A percentile compares a stretch with the other conserved stretches of the same genome.
These are phyloP conservation scores for Myathropa florea DNA, from an alignment of 2,888 invertebrate genomes.

Conservation along the genomic window DNA sequence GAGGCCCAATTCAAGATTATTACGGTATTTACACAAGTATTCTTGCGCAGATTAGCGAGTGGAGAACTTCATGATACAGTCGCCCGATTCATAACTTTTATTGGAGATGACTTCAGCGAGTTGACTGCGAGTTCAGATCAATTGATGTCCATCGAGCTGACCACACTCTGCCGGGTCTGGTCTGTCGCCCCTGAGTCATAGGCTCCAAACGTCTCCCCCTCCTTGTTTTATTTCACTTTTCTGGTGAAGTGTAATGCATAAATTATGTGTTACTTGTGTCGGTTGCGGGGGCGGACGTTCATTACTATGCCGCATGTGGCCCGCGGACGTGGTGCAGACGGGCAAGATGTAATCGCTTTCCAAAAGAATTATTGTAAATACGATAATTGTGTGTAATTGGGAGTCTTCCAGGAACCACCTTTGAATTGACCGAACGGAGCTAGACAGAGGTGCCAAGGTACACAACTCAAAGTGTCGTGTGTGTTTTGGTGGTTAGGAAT, in stretches of 20 bases:
- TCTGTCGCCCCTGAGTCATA: background rate
- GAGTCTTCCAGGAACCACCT: background rate
- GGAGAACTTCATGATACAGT: constrained; percentile 25
- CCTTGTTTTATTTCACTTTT: background rate
- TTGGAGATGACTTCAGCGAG: constrained; percentile 48
- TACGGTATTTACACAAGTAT: background rate
- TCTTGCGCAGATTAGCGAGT: constrained; percentile 8
- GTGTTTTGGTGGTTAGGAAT: background rate
- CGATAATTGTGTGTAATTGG: constrained; percentile 31
- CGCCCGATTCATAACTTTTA: constrained; percentile 14
- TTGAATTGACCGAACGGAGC: background rate
- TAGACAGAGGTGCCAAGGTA: background rate
- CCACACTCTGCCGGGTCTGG: background rate
- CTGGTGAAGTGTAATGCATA: constrained; percentile 15
- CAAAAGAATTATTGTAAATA: constrained; percentile 2
- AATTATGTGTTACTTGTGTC: constrained; percentile 1
- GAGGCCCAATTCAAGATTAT: background rate
- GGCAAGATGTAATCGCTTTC: constrained; percentile 15
- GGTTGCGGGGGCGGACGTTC: constrained; percentile 10
- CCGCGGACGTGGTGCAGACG: background rate
- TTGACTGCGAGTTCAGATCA: background rate
- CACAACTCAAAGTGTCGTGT: background rate
- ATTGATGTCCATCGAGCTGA: background rate
- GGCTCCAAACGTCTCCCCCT: too few species aligned
- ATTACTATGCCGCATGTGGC: constrained; percentile 23